Evolutionary conservation across 2,888 invertebrate species (phyloP).

Genomic region (Amitus sp.): DNA sequence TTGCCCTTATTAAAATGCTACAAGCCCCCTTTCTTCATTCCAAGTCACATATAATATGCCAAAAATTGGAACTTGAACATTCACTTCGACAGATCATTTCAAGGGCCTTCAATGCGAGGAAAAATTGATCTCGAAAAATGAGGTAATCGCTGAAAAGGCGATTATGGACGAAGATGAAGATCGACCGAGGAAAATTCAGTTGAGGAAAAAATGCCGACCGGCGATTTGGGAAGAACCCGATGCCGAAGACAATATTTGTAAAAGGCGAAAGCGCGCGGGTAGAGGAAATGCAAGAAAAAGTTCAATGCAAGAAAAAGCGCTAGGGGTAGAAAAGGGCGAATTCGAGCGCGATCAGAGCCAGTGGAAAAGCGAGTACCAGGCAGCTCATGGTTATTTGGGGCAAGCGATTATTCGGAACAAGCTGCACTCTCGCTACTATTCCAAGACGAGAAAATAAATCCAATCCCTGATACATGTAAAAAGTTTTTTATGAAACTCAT

Average conservation of each 20-base stretch:
- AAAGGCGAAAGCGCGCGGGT: not conserved
- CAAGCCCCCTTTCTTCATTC: too few species aligned
- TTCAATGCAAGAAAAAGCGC: not conserved
- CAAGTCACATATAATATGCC: too few species aligned
- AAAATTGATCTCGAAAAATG: not conserved
- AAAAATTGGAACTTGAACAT: too few species aligned
- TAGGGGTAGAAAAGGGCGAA: too few species aligned
- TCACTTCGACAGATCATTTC: too few species aligned
- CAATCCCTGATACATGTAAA: too few species aligned
- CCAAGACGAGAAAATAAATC: not conserved
- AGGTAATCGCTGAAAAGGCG: not conserved
- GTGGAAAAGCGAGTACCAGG: constrained; percentile 73
- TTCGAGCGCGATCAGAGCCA: too few species aligned
- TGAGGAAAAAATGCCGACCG: not conserved
- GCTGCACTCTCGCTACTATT: not conserved
- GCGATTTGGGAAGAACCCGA: not conserved
- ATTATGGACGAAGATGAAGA: not conserved
- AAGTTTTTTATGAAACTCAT: not conserved
- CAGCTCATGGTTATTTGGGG: constrained; percentile 71
- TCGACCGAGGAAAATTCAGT: not conserved
- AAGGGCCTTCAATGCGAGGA: not conserved
- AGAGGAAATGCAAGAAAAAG: not conserved
- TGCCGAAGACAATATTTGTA: not conserved
- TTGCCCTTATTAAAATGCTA: too few species aligned
- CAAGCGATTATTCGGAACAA: constrained; percentile 69